Evolutionary conservation across 2,113 vertebrate genomes (phyloP).

Genomic region (Pantherophis guttatus): DNA sequence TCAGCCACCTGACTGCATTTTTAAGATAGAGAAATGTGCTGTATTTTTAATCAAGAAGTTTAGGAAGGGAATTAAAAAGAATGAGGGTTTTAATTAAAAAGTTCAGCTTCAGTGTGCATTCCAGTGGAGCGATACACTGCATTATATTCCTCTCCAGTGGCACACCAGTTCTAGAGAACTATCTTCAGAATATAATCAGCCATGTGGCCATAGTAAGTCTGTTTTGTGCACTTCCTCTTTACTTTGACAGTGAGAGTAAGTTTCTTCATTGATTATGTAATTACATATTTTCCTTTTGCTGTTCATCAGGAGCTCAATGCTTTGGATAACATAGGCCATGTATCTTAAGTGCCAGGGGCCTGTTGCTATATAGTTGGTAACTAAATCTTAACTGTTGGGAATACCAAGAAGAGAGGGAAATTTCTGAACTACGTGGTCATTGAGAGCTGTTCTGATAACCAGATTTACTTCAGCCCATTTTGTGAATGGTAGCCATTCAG

Average conservation of each 20-base stretch:
- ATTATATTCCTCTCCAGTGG: background rate
- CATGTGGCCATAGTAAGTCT: background rate
- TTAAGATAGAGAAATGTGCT: conserved; percentile 5
- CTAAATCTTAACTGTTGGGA: background rate
- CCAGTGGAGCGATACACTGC: background rate
- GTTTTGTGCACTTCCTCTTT: background rate
- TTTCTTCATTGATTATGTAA: background rate
- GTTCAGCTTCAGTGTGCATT: conserved; percentile 9
- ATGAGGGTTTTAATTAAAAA: conserved; percentile 10
- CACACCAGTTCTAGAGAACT: background rate
- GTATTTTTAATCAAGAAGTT: background rate
- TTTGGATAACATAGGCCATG: background rate
- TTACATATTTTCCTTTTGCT: background rate
- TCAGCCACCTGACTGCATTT: conserved; percentile 3
- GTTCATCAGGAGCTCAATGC: background rate
- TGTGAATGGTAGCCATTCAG: background rate
- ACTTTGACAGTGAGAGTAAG: background rate
- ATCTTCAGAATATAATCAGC: background rate
- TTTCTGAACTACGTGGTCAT: background rate
- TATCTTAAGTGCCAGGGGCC: background rate
- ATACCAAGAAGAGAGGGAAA: background rate
- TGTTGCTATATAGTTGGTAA: background rate
- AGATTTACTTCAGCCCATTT: background rate
- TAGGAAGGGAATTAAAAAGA: background rate
- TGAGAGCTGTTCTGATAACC: background rate